phyloP scores from a whole-genome alignment of 2,113 vertebrate species.

The Xiphophorus maculatus region DNA sequence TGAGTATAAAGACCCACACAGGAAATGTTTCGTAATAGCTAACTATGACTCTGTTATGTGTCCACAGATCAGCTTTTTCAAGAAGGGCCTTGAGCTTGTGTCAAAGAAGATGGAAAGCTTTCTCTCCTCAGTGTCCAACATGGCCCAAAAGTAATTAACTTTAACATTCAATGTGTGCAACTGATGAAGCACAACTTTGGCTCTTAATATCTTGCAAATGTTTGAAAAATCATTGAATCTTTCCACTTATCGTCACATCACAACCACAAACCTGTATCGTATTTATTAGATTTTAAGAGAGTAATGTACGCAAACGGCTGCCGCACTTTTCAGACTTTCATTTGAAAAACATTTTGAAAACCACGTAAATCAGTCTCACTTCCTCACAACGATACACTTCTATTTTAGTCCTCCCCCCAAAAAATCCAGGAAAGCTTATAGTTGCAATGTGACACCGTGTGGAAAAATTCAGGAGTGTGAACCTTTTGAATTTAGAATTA shows the following conservation, averaged over 20 bases:
- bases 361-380: not conserved
- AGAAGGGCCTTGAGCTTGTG: constrained; percentile 94
- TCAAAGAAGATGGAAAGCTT: constrained; percentile 92
- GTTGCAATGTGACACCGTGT: not conserved
- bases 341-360: too few relatives aligned
- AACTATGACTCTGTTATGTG: not conserved
- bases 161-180: not conserved
- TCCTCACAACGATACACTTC: not conserved
- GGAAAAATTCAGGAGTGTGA: not conserved
- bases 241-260: too few relatives aligned
- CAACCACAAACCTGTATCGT: too few relatives aligned
- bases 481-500: not conserved
- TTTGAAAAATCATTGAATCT: not conserved
- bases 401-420: not conserved
- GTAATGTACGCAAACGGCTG: too few relatives aligned
- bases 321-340: too few relatives aligned
- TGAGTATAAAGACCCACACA: not conserved
- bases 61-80: constrained; percentile 90
- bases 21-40: not conserved
- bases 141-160: constrained; percentile 87
- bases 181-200: not conserved
- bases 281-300: too few relatives aligned
- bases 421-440: not conserved
- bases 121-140: constrained; percentile 86
- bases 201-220: not conserved